phyloP scores from a whole-genome alignment of 2,888 invertebrate species.

The Tenthredo amoena region DNA sequence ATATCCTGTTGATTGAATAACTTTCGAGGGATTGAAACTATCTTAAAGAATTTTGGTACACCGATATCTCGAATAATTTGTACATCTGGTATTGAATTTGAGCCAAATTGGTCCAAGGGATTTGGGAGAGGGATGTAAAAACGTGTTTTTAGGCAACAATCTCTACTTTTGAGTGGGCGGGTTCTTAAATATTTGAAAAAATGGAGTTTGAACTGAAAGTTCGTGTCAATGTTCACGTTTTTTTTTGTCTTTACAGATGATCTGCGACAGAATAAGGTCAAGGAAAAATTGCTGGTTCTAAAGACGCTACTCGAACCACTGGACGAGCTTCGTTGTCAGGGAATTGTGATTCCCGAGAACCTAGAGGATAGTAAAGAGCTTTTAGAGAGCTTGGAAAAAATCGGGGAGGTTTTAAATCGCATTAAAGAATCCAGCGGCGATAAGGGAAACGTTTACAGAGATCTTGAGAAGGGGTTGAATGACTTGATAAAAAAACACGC shows the following conservation, averaged over 20 bases:
- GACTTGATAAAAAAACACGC: slow-evolving; percentile 57
- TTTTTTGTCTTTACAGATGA: slow-evolving; percentile 56
- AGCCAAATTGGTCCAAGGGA: too few relatives aligned
- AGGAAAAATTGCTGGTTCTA: slow-evolving; percentile 58
- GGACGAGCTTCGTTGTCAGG: slow-evolving; percentile 62
- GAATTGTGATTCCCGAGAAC: slow-evolving; percentile 64
- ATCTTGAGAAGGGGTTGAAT: slow-evolving; percentile 58
- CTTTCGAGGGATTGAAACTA: background rate
- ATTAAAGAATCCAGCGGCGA: slow-evolving; percentile 60
- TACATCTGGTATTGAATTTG: background rate
- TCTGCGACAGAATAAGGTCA: slow-evolving; percentile 53
- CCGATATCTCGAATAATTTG: background rate
- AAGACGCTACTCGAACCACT: slow-evolving; percentile 59
- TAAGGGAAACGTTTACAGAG: slow-evolving; percentile 57
- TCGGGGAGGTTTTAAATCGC: slow-evolving; percentile 55
- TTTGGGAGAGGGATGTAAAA: background rate
- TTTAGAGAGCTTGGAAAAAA: slow-evolving; percentile 56
- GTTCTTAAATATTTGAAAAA: background rate
- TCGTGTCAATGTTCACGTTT: background rate
- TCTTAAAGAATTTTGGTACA: background rate
- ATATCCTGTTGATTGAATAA: background rate
- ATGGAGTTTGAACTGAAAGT: background rate
- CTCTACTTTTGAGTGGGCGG: background rate
- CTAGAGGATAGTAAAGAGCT: slow-evolving; percentile 57
- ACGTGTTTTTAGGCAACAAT: background rate